phyloP scores from a whole-genome alignment of 2,797 vertebrate genomes.

The Acanthurus leucopareius region DNA sequence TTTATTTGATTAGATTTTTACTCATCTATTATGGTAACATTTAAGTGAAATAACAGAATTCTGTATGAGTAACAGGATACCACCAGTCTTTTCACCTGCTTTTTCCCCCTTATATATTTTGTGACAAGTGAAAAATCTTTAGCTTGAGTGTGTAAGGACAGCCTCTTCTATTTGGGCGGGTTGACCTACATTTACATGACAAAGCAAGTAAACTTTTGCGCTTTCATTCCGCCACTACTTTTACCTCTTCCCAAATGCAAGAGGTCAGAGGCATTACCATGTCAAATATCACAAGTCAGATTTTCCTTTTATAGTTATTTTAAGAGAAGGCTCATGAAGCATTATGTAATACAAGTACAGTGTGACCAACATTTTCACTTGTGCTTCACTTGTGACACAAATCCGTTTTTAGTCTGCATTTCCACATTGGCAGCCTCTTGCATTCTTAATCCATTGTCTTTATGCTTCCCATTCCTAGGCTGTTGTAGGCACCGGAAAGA shows the following conservation, averaged over 20 bases:
- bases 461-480: constrained; percentile 81
- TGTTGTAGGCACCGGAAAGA: constrained; percentile 93
- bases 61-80: not conserved
- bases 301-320: constrained; percentile 38
- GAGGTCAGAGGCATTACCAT: constrained; percentile 10
- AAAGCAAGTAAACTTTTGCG: constrained; percentile 20
- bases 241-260: not conserved
- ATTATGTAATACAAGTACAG: constrained; percentile 22
- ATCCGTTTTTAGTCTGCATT: constrained; percentile 25
- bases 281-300: constrained; percentile 18
- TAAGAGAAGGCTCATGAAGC: not conserved
- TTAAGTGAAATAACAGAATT: not conserved
- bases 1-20: not conserved
- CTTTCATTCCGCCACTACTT: constrained; percentile 11
- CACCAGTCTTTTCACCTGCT: not conserved
- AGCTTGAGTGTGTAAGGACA: constrained; percentile 3
- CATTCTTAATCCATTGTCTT: constrained; percentile 37
- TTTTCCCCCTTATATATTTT: not conserved
- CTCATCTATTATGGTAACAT: not conserved
- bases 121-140: constrained; percentile 3
- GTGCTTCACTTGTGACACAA: not conserved
- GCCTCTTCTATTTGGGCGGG: not conserved
- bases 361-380: constrained; percentile 38
- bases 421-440: not conserved
- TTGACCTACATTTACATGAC: constrained; percentile 29